These are phyloP conservation scores for Drosophila mayaguana DNA, from an alignment of 2,888 invertebrate genomes.

Conservation along the genomic window DNA sequence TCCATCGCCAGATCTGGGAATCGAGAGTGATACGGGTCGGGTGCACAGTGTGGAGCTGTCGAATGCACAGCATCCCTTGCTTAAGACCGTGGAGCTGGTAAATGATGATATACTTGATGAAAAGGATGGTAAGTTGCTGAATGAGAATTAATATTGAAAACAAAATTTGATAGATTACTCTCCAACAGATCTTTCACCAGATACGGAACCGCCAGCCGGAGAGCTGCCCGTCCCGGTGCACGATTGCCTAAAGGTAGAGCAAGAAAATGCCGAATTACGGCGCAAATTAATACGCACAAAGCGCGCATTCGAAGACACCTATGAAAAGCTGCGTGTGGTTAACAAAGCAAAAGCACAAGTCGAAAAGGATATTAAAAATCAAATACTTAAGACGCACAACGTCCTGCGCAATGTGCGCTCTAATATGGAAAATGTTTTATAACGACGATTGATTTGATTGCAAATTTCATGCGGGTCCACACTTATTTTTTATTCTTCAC, in stretches of 20 bases:
- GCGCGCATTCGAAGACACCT: conserved; percentile 91
- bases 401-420: conserved; percentile 91
- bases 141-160: not conserved
- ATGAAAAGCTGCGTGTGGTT: conserved; percentile 90
- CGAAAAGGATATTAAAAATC: conserved; percentile 92
- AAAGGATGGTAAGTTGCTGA: conserved; percentile 43
- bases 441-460: conserved; percentile 70
- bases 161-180: not conserved
- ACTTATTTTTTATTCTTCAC: conserved; percentile 7
- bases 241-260: conserved; percentile 86
- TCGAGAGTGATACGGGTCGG: conserved; percentile 92
- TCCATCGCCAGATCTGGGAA: conserved; percentile 94
- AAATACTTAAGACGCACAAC: conserved; percentile 92
- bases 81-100: conserved; percentile 85
- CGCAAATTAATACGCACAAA: conserved; percentile 90
- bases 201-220: conserved; percentile 18
- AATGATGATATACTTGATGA: conserved; percentile 9
- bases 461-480: conserved; percentile 24
- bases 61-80: conserved; percentile 79
- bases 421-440: conserved; percentile 87
- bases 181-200: conserved; percentile 30
- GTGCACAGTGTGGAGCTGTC: conserved; percentile 86
- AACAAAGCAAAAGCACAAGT: conserved; percentile 93
- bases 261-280: conserved; percentile 90
- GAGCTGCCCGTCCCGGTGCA: conserved; percentile 53